Percentiles rank a stretch among this genome's conserved stretches.
phyloP scores from a whole-genome alignment of 2,113 vertebrate genomes.

The Deroptyus accipitrinus region DNA sequence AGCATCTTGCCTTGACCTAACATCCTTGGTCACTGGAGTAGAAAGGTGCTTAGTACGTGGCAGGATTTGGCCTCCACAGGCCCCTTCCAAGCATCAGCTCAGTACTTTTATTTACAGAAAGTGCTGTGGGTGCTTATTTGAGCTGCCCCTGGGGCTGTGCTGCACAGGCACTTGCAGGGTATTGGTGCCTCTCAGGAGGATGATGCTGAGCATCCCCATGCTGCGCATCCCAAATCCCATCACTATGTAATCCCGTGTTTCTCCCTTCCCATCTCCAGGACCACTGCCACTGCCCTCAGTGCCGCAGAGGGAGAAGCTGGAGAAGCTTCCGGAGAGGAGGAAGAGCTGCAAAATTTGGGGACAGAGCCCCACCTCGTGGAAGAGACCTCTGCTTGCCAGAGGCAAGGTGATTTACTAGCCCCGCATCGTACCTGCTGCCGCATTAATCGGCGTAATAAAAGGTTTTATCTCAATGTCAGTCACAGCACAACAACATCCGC shows the following conservation, averaged over 20 bases:
- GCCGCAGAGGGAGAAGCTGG: background rate
- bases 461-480: background rate
- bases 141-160: background rate
- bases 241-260: background rate
- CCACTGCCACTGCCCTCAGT: background rate
- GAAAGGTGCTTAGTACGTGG: background rate
- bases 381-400: fast-evolving
- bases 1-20: background rate
- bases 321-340: background rate
- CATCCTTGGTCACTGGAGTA: background rate
- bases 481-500: fast-evolving
- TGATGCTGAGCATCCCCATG: background rate
- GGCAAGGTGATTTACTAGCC: background rate
- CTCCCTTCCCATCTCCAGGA: background rate
- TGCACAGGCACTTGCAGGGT: background rate
- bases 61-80: background rate
- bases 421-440: background rate
- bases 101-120: background rate
- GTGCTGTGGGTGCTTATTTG: background rate
- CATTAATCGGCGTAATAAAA: background rate
- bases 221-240: too few relatives aligned
- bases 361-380: conserved; percentile 24
- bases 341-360: background rate
- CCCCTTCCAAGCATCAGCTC: background rate
- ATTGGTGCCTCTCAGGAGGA: background rate